Conservation (phyloP, 2,888 invertebrate species). For the Acanthosoma haemorrhoidale region DNA sequence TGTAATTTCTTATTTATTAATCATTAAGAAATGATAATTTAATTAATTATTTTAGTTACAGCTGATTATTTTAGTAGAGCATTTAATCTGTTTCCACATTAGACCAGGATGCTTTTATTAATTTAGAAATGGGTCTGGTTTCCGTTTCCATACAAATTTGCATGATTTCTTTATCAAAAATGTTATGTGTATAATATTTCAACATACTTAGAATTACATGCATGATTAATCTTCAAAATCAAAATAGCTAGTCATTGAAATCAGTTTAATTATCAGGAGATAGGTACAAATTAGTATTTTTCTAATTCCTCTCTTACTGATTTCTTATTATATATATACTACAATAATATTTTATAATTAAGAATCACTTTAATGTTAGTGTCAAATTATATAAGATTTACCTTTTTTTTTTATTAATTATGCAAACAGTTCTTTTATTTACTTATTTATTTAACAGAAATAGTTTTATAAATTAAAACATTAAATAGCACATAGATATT, state of each 20-base stretch:
- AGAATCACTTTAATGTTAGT: too few relatives aligned
- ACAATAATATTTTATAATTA: too few relatives aligned
- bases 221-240: not conserved
- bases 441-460: too few relatives aligned
- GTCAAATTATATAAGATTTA: too few relatives aligned
- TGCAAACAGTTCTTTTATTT: too few relatives aligned
- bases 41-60: not conserved
- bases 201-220: not conserved
- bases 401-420: too few relatives aligned
- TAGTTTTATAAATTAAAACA: too few relatives aligned
- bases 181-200: not conserved
- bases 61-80: not conserved
- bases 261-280: not conserved
- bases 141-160: not conserved
- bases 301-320: not conserved
- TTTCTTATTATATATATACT: not conserved
- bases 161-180: not conserved
- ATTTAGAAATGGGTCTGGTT: slow-evolving; percentile 5
- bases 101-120: not conserved
- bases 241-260: not conserved
- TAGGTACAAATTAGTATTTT: not conserved
- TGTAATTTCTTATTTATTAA: not conserved
- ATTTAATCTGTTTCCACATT: not conserved
- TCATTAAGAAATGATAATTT: not conserved
- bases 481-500: too few relatives aligned